Conservation (phyloP, 2,888 invertebrate species). For the Tricholauxania praeusta region DNA sequence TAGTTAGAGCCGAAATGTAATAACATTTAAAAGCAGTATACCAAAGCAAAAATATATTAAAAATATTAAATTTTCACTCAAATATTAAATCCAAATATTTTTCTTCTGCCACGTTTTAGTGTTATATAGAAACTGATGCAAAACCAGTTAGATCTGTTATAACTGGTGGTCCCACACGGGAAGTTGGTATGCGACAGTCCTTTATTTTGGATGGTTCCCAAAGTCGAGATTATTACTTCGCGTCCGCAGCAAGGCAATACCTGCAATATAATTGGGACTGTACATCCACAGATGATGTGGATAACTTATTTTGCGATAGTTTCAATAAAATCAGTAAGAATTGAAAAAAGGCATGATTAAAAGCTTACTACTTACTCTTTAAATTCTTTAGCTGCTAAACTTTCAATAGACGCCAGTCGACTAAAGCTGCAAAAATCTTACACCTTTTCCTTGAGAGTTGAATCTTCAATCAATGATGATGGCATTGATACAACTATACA, state of each 20-base stretch:
- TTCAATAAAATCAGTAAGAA: constrained; percentile 44
- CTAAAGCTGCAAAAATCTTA: constrained; percentile 41
- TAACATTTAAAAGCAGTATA: no score
- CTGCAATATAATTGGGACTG: constrained; percentile 51
- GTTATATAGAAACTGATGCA: constrained; percentile 49
- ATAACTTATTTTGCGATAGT: constrained; percentile 35
- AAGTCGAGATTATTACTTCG: constrained; percentile 49
- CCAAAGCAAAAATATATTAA: no score
- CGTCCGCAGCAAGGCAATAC: constrained; percentile 39
- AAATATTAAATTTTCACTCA: no score
- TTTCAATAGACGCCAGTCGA: constrained; percentile 16
- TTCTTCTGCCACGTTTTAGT: constrained; percentile 39
- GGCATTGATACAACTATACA: constrained; percentile 39
- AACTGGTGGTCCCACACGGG: constrained; percentile 44
- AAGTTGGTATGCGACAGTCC: constrained; percentile 38
- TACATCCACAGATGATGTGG: constrained; percentile 40
- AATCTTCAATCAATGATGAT: constrained; percentile 46
- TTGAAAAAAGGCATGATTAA: neutral
- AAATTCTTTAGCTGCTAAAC: constrained; percentile 23
- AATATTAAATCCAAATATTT: neutral
- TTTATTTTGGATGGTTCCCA: constrained; percentile 46
- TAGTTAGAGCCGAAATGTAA: no score
- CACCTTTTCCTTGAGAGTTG: constrained; percentile 40
- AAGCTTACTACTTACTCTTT: neutral
- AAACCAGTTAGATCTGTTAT: constrained; percentile 47